These are phyloP conservation scores for Mylabris sibirica DNA, from an alignment of 2,888 invertebrate genomes.

Conservation along the genomic window DNA sequence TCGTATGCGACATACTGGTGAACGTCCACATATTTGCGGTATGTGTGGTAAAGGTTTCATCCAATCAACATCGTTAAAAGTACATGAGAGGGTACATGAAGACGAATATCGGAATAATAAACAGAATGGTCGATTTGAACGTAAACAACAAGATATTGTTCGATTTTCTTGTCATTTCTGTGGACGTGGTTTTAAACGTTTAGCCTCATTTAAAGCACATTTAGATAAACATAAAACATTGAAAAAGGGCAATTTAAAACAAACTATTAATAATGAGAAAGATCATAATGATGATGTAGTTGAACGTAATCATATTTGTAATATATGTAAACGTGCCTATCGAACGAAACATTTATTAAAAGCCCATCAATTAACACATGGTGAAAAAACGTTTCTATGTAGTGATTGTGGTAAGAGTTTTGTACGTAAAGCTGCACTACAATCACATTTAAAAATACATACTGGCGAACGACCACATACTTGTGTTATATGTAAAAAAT, in stretches of 20 bases:
- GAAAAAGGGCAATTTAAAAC: neutral
- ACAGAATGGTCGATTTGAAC: neutral
- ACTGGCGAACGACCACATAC: conserved; percentile 52
- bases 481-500: conserved; percentile 51
- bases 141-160: conserved; percentile 20
- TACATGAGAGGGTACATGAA: conserved; percentile 25
- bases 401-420: conserved; percentile 45
- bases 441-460: conserved; percentile 48
- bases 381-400: conserved; percentile 43
- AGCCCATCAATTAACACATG: conserved; percentile 40
- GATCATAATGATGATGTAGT: neutral
- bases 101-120: neutral
- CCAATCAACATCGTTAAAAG: conserved; percentile 29
- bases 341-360: conserved; percentile 38
- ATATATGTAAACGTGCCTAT: conserved; percentile 29
- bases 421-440: conserved; percentile 42
- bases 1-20: conserved; percentile 42
- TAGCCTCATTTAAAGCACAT: conserved; percentile 33
- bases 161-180: conserved; percentile 36
- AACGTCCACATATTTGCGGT: conserved; percentile 32
- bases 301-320: conserved; percentile 15
- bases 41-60: conserved; percentile 32
- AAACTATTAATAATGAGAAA: neutral
- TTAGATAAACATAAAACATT: conserved; percentile 32
- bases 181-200: conserved; percentile 34